phyloP scores from a whole-genome alignment of 2,888 invertebrate species.

The Metacarcinus magister region DNA sequence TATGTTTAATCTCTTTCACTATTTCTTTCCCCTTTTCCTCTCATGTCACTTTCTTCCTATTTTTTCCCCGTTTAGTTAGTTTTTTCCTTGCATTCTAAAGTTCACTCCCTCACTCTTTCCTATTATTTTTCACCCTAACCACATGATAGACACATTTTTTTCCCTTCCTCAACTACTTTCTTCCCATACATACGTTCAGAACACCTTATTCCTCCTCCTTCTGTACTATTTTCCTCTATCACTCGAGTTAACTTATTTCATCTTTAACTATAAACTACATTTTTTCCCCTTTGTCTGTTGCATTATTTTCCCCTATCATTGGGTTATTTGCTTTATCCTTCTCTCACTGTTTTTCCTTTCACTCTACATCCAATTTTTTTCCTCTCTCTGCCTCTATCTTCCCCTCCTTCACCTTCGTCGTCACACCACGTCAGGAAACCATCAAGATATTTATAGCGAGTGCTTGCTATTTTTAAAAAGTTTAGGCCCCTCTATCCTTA shows the following conservation, averaged over 20 bases:
- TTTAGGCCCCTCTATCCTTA: background rate
- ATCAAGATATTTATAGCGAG: background rate
- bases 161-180: background rate
- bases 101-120: too few species aligned
- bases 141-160: background rate
- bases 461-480: background rate
- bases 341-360: background rate
- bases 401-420: background rate
- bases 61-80: background rate
- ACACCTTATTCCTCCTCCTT: too few species aligned
- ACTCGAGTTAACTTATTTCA: background rate
- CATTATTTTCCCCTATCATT: too few species aligned
- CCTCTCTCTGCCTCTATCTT: background rate
- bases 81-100: background rate
- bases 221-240: background rate
- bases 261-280: too few species aligned
- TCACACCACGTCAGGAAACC: background rate
- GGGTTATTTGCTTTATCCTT: too few species aligned
- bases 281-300: too few species aligned
- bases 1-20: background rate
- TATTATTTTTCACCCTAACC: background rate
- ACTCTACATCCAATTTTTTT: background rate
- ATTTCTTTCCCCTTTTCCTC: background rate
- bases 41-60: background rate
- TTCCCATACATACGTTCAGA: background rate